phyloP scores from a whole-genome alignment of 1,140 invertebrate species.

The Lanistes nyassanus region DNA sequence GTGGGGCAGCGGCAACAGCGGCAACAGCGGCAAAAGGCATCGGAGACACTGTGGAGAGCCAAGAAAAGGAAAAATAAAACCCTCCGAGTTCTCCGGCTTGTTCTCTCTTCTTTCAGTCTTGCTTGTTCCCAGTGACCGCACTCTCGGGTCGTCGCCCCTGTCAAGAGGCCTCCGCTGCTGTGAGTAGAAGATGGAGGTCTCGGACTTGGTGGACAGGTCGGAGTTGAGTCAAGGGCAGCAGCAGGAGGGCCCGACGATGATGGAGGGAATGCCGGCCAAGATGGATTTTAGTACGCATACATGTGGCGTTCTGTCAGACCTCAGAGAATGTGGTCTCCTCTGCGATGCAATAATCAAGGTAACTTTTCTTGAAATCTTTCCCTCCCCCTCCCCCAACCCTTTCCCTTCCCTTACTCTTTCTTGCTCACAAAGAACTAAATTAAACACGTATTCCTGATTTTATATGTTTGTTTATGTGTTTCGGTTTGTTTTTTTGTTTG shows the following conservation, averaged over 20 bases:
- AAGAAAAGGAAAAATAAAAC: neutral
- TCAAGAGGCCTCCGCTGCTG: neutral
- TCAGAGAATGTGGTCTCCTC: conserved; percentile 76
- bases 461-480: neutral
- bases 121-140: neutral
- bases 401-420: conserved; percentile 1
- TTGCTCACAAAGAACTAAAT: conserved; percentile 64
- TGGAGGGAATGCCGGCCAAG: conserved; percentile 24
- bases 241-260: conserved; percentile 13
- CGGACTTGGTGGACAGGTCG: conserved; percentile 4
- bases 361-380: conserved; percentile 71
- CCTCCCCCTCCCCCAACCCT: neutral
- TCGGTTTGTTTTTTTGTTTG: neutral
- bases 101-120: neutral
- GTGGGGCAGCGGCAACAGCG: too few species aligned
- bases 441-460: conserved; percentile 69
- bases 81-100: neutral
- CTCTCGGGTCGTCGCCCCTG: neutral
- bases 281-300: conserved; percentile 40
- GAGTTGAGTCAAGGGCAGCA: neutral
- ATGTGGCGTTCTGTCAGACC: conserved; percentile 43
- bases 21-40: too few species aligned
- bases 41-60: neutral
- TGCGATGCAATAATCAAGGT: conserved; percentile 86
- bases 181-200: conserved; percentile 3